Evolutionary conservation across 2,113 vertebrate genomes (phyloP).

Genomic region (Nesoenas mayeri): DNA sequence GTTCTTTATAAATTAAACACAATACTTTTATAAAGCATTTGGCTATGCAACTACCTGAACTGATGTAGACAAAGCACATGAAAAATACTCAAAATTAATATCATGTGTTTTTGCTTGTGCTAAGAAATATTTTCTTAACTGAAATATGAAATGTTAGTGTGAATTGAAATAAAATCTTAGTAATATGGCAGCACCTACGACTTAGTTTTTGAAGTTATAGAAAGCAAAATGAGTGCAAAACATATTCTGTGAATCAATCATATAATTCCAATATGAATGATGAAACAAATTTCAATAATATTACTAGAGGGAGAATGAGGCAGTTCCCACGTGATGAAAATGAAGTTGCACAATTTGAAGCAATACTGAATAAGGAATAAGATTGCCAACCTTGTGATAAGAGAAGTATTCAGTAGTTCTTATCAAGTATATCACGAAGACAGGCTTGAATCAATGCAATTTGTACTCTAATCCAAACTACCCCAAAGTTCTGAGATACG

Average conservation of each 20-base stretch:
- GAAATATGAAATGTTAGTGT: background rate
- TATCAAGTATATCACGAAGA: background rate
- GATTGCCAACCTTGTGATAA: background rate
- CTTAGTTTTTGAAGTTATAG: background rate
- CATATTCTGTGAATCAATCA: background rate
- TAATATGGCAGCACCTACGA: background rate
- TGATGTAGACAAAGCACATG: background rate
- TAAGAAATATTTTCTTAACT: constrained; percentile 21
- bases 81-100: constrained; percentile 20
- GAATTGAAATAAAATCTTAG: background rate
- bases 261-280: background rate
- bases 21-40: constrained; percentile 31
- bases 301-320: background rate
- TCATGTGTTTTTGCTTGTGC: background rate
- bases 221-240: background rate
- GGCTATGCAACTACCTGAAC: constrained; percentile 40
- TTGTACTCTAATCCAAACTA: background rate
- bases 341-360: background rate
- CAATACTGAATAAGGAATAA: background rate
- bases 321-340: background rate
- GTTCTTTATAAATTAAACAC: constrained; percentile 31
- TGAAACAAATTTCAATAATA: background rate
- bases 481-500: background rate
- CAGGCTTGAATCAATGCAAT: background rate
- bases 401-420: background rate